Evolutionary conservation across 30 jellyfish, hydroid and myxozoan genomes (phyloP).

Genomic region (Catostylus mosaicus): DNA sequence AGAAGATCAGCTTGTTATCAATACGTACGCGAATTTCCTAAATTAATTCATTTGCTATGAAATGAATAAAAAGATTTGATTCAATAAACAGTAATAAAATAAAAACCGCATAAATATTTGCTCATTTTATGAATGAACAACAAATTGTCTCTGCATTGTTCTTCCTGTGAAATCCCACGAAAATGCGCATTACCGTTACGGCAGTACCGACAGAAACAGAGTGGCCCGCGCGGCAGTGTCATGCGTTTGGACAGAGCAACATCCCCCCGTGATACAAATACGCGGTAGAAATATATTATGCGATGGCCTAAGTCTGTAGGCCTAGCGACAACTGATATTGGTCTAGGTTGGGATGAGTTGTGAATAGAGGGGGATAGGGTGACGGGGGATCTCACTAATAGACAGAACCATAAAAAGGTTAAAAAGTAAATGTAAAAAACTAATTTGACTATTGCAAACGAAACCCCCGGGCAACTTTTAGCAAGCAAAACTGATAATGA

Average conservation of each 20-base stretch:
- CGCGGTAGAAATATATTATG: too few species aligned
- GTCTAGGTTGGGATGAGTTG: too few species aligned
- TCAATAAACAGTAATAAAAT: conserved; percentile 22
- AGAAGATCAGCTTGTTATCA: conserved; percentile 30
- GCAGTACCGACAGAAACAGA: neutral
- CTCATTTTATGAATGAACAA: conserved; percentile 30
- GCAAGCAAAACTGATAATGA: too few species aligned
- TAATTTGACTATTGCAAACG: too few species aligned
- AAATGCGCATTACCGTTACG: neutral
- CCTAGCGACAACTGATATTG: too few species aligned
- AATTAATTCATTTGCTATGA: conserved; percentile 13
- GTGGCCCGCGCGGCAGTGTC: neutral
- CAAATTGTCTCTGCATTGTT: conserved; percentile 5
- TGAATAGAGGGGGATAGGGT: too few species aligned
- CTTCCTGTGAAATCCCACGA: conserved; percentile 41
- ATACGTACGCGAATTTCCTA: conserved; percentile 13
- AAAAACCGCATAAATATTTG: conserved; percentile 46
- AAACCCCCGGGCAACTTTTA: too few species aligned
- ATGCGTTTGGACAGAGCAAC: neutral
- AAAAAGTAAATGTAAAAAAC: too few species aligned
- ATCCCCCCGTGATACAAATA: too few species aligned
- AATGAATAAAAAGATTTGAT: conserved; percentile 10
- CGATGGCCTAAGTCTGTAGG: too few species aligned
- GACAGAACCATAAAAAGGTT: too few species aligned
- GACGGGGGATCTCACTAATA: too few species aligned